These are phyloP conservation scores for Caenorhabditis latens DNA, from an alignment of 1,140 invertebrate genomes.

Conservation along the genomic window DNA sequence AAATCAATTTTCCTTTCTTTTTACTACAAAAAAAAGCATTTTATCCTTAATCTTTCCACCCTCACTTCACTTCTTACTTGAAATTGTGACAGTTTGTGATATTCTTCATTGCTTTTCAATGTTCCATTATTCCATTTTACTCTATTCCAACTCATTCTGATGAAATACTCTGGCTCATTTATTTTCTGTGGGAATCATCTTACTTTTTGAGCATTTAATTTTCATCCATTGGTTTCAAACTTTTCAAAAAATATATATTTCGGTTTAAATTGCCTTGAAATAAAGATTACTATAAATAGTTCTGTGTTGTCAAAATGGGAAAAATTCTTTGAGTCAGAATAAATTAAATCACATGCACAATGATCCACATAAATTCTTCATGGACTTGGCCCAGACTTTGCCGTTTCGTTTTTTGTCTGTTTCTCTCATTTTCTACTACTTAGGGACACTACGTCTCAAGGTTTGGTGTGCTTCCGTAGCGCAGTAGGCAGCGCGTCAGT, in stretches of 20 bases:
- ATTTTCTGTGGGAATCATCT: slow-evolving; percentile 9
- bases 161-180: slow-evolving; percentile 42
- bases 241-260: slow-evolving; percentile 5
- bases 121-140: too few relatives aligned
- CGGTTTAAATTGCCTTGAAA: slow-evolving; percentile 4
- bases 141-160: slow-evolving; percentile 1
- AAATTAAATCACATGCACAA: too few relatives aligned
- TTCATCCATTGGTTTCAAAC: slow-evolving; percentile 53
- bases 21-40: slow-evolving; percentile 19
- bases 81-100: slow-evolving; percentile 55
- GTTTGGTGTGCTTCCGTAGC: slow-evolving; percentile 58
- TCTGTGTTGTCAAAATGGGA: background rate
- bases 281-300: background rate
- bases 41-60: slow-evolving; percentile 12
- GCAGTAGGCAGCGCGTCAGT: slow-evolving; percentile 83
- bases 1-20: background rate
- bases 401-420: background rate
- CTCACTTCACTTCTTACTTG: slow-evolving; percentile 30
- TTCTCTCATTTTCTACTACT: slow-evolving; percentile 1
- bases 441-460: background rate
- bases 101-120: slow-evolving; percentile 13
- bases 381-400: background rate
- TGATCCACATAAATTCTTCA: too few relatives aligned
- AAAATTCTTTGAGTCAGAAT: too few relatives aligned
- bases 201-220: slow-evolving; percentile 48